Evolutionary conservation across 2,888 invertebrate genomes (phyloP).

Genomic region (Chloroclystis v-ata): DNA sequence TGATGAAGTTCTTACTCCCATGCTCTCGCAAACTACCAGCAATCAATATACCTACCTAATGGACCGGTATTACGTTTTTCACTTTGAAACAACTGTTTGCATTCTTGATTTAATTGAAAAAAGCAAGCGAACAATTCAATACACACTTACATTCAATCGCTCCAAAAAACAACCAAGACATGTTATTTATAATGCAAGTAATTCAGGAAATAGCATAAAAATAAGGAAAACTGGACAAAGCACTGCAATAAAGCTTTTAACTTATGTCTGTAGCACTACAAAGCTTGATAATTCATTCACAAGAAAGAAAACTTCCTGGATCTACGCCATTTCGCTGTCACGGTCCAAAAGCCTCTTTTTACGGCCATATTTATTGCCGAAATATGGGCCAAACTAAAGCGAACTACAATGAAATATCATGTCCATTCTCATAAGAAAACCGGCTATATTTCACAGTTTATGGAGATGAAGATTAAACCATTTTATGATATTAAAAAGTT

Average conservation of each 20-base stretch:
- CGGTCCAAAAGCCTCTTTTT: conserved; percentile 24
- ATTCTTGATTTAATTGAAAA: background rate
- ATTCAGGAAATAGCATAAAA: background rate
- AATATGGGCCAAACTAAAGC: conserved; percentile 23
- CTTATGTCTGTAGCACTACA: conserved; percentile 12
- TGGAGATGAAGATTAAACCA: conserved; percentile 5
- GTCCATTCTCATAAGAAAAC: conserved; percentile 8
- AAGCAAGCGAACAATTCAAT: too few relatives aligned
- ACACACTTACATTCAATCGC: background rate
- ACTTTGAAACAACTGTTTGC: background rate
- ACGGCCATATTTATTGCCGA: conserved; percentile 19
- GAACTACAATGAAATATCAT: conserved; percentile 19
- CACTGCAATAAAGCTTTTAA: conserved; percentile 1
- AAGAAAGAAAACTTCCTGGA: conserved; percentile 23
- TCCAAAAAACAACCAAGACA: background rate
- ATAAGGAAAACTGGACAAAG: conserved; percentile 2
- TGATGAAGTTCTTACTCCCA: conserved; percentile 31
- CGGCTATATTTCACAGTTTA: conserved; percentile 15
- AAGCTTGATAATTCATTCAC: conserved; percentile 19
- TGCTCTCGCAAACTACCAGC: conserved; percentile 10
- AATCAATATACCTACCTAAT: conserved; percentile 23
- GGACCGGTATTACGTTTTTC: conserved; percentile 15
- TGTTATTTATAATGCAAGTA: background rate
- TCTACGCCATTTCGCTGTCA: conserved; percentile 23
- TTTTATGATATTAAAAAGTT: background rate